Evolutionary conservation across 2,113 vertebrate species (phyloP), one percentile per base, ranked within the genome.

Genomic region (Colius striatus): DNA sequence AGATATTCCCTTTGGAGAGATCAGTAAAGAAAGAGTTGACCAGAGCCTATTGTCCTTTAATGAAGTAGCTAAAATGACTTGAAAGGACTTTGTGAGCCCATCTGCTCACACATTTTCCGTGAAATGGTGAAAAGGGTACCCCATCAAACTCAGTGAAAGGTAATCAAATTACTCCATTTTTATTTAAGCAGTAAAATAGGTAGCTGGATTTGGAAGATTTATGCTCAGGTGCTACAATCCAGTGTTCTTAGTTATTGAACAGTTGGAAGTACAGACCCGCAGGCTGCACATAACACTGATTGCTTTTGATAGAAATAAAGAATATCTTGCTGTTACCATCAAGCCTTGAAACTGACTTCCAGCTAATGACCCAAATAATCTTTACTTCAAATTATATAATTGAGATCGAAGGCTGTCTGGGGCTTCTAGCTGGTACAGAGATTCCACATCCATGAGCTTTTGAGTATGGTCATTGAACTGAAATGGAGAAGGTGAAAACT

Each of bases 401-500:
- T 95, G 74, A 95, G 90, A 95, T 97, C 10, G 47, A 97, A 97
- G 90, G 71, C 87, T 92, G 58, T 70, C 83, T 79, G 68, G 27
- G 88, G 89, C 95, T 94, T 87, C 77, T 94, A 79, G 73, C 51
- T 95, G 93, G 92, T 75, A 92, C 93, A 94, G 54, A 55, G 47
- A 96, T 95, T 97, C 94, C 29, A 62, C 93, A 92, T 97, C 94
- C 96, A 23, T 96, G 94, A 96, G 97, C 96, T 98, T 98, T 95
- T 89, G 89, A 96, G 88, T 96, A 62, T 97, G 96, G 97, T 98
- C 97, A 96, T 68, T 60, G 91, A 97, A 97, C 97, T 96, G 97
- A 98, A 97, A 97, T 97, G 94, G 89, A 97, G 95, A 98, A 97
- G 97, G 97, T 98, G 98, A 97, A 96, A 98, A 97, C 95, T 97